Percentiles rank a stretch among this genome's conserved stretches.
Evolutionary conservation across 2,797 vertebrate species (phyloP).

Genomic region (Percopsis omiscomaycus): DNA sequence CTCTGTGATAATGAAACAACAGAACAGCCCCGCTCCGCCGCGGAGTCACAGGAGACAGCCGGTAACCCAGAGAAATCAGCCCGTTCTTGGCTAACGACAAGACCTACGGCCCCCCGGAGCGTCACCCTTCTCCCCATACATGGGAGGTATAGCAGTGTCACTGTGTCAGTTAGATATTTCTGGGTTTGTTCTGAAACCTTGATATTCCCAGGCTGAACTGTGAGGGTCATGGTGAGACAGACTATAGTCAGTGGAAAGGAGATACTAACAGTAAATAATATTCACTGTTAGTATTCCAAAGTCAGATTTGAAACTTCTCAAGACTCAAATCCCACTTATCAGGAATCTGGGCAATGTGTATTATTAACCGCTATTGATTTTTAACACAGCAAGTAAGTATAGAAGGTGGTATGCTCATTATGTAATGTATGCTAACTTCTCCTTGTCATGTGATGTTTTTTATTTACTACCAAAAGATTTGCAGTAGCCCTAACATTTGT

Average conservation of each 20-base stretch:
- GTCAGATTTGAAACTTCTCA: too few relatives aligned
- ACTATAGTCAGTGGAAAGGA: slow-evolving; percentile 34
- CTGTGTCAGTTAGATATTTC: slow-evolving; percentile 47
- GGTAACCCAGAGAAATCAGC: slow-evolving; percentile 70
- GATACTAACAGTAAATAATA: not conserved
- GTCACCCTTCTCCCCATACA: slow-evolving; percentile 58
- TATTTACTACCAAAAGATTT: too few relatives aligned
- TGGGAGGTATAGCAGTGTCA: slow-evolving; percentile 41
- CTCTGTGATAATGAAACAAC: slow-evolving; percentile 96
- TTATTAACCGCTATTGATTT: too few relatives aligned
- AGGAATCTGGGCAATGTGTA: too few relatives aligned
- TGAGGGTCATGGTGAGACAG: slow-evolving; percentile 34
- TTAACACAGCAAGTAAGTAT: too few relatives aligned
- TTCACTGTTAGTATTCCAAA: too few relatives aligned
- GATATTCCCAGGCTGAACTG: slow-evolving; percentile 33
- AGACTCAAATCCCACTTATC: too few relatives aligned
- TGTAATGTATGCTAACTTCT: too few relatives aligned
- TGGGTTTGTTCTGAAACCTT: slow-evolving; percentile 59
- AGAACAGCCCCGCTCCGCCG: slow-evolving; percentile 72
- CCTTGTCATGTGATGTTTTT: too few relatives aligned
- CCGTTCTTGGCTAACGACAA: slow-evolving; percentile 68
- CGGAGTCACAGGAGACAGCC: slow-evolving; percentile 65
- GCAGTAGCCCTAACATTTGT: too few relatives aligned
- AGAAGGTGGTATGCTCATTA: too few relatives aligned
- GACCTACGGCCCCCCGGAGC: slow-evolving; percentile 62